phyloP scores from a whole-genome alignment of 1,140 invertebrate genomes.

The Rhopalosiphum padi region DNA sequence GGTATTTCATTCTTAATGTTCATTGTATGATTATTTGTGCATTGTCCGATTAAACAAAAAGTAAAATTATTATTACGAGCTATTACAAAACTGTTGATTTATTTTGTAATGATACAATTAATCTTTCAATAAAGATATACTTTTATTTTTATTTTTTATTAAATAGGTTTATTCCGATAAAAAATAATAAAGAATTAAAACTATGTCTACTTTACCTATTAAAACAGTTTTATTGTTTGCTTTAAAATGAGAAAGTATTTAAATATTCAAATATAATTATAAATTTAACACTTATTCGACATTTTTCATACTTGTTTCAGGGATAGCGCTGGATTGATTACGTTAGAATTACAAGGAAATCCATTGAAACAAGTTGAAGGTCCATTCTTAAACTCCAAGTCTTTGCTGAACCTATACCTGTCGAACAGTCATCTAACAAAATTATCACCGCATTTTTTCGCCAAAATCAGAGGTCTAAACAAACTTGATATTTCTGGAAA shows the following conservation, averaged over 20 bases:
- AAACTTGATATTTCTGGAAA: conserved; percentile 76
- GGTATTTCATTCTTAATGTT: neutral
- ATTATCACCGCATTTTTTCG: conserved; percentile 72
- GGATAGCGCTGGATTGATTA: conserved; percentile 73
- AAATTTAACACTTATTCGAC: neutral
- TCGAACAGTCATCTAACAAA: conserved; percentile 70
- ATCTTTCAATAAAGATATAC: too few species aligned
- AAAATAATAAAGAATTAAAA: too few species aligned
- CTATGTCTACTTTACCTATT: too few species aligned
- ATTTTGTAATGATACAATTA: neutral
- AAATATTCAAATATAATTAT: neutral
- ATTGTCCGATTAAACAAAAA: neutral
- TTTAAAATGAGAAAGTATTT: too few species aligned
- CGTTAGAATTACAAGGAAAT: conserved; percentile 76
- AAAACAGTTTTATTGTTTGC: too few species aligned
- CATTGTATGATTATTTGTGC: too few species aligned
- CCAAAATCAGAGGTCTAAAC: conserved; percentile 71
- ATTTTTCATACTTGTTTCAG: conserved; percentile 64
- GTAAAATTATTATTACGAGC: neutral
- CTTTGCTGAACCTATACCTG: conserved; percentile 73
- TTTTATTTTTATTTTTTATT: too few species aligned
- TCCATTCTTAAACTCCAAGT: conserved; percentile 72
- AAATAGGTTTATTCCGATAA: too few species aligned
- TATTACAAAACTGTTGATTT: neutral
- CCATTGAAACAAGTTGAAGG: conserved; percentile 70